Base-by-base conservation (phyloP, 2,797 vertebrate species). In the Varecia variegata region DNA sequence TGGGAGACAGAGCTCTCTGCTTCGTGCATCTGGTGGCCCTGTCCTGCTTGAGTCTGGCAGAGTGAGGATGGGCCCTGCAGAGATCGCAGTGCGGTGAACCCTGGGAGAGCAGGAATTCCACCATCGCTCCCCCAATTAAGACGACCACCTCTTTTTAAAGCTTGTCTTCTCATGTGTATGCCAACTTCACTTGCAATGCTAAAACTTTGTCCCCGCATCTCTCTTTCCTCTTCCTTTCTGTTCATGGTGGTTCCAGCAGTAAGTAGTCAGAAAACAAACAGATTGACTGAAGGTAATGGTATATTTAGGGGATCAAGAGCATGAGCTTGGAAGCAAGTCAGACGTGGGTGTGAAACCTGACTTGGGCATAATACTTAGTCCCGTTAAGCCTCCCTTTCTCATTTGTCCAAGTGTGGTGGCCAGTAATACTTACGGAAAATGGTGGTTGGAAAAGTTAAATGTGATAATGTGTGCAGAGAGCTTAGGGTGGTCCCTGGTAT, bases 141-240 rank as follows among this genome's bases (percentile, higher is more conserved):
- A 77, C 0, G 2, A 5, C n/a, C 30, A n/a, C 45, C 13, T 40
- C 15, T 20, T 50, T 68, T 20, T 15, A 17, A 35, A 50, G 21
- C 9, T 60, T 27, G 1, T 52, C 25, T 60, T 40, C 38, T 67
- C 0, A 0, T 23, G 1, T 4, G 12, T 38, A 7, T 12, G 5
- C 70, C 0, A 5, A 27, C 56, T 84, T 93, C 23, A 3, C n/a
- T 52, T 47, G 32, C 43, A 47, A 27, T 43, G 71, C 52, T 60
- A 1, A 38, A 21, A 56, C 35, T 62, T 45, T 6, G 6, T 47
- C 52, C 35, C 15, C 0, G 1, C 32, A 0, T 60, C 50, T 30
- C 9, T 43, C 76, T 77, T 43, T 47, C 45, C 32, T 13, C 30
- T 58, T 32, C 30, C 71, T 84, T 82, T 82, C 40, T 25, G 5